Percentiles rank a stretch among this genome's conserved stretches.
Conservation (phyloP, 2,888 invertebrate genomes). For the Eristalinus sepulchralis region DNA sequence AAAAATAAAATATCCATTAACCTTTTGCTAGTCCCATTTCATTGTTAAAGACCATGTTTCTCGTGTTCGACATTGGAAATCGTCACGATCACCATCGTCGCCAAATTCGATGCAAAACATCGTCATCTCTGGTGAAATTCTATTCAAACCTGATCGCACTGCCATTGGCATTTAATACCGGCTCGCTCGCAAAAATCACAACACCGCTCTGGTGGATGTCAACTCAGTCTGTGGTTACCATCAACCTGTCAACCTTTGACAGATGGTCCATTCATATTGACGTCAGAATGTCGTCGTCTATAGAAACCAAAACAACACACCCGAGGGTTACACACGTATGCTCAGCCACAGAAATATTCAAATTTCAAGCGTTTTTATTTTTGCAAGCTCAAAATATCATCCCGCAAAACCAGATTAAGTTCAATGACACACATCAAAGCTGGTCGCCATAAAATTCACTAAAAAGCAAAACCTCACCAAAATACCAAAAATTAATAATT, state of each 20-base stretch:
- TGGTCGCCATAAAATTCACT: conserved; percentile 15
- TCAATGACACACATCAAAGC: conserved; percentile 49
- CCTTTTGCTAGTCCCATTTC: not conserved
- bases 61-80: not conserved
- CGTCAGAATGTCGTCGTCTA: not conserved
- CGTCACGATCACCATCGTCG: not conserved
- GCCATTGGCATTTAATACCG: not conserved
- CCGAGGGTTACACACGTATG: not conserved
- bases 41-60: not conserved
- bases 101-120: not conserved
- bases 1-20: not conserved
- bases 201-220: not conserved
- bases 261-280: not conserved
- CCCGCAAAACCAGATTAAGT: conserved; percentile 37
- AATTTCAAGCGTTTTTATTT: not conserved
- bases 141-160: not conserved
- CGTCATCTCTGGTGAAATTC: not conserved
- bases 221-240: no score
- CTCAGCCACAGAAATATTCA: not conserved
- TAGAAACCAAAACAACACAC: not conserved
- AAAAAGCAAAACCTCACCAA: conserved; percentile 11
- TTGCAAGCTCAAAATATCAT: conserved; percentile 4
- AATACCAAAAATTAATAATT: conserved; percentile 39
- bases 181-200: not conserved
- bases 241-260: not conserved